Percentiles rank a stretch among this genome's conserved stretches.
Evolutionary conservation across 2,888 invertebrate species (phyloP).

Genomic region (Gonocerus acuteangulatus): DNA sequence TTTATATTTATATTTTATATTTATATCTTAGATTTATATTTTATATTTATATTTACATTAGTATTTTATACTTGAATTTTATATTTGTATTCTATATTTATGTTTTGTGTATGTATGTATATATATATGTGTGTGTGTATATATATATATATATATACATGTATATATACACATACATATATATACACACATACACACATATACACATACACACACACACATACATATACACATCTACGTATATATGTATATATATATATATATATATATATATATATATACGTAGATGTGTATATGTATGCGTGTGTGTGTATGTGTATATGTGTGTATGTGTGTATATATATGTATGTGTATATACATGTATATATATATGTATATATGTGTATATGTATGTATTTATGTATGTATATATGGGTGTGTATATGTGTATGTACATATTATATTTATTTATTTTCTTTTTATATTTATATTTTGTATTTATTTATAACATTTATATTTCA

Average conservation of each 20-base stretch:
- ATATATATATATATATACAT: too few species aligned
- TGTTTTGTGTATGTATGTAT: too few species aligned
- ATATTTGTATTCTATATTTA: too few species aligned
- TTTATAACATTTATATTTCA: too few species aligned
- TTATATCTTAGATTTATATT: too few species aligned
- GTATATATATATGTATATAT: constrained; percentile 10
- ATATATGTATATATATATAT: neutral
- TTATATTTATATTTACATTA: too few species aligned
- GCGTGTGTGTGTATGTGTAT: neutral
- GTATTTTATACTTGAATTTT: too few species aligned
- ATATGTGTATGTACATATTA: neutral
- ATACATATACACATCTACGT: neutral
- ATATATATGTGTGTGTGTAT: too few species aligned
- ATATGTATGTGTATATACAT: neutral
- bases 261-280: constrained; percentile 4
- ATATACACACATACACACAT: neutral
- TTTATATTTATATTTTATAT: too few species aligned
- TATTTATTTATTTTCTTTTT: neutral
- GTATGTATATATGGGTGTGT: neutral
- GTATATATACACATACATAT: too few species aligned
- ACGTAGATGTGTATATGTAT: constrained; percentile 1
- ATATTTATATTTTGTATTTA: too few species aligned
- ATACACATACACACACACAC: neutral
- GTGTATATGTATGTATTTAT: constrained; percentile 6
- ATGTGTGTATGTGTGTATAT: neutral